Conservation (phyloP, 2,888 invertebrate species). For the Brenthis daphne region DNA sequence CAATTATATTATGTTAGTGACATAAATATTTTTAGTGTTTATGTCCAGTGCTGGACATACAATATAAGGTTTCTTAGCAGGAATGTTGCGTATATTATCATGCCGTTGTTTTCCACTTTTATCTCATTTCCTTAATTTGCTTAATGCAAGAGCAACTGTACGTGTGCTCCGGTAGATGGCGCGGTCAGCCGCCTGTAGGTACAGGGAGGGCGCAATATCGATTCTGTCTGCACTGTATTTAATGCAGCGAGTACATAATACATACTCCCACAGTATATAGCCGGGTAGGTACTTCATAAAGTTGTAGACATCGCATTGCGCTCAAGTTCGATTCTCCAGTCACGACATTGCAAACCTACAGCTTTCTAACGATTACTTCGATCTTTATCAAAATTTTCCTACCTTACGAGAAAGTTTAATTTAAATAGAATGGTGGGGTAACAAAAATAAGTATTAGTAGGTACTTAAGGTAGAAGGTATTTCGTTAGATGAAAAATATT, state of each 20-base stretch:
- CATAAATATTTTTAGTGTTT: no score
- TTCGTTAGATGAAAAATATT: no score
- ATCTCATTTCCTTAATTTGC: neutral
- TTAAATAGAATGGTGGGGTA: neutral
- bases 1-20: no score
- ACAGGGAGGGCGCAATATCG: conserved; percentile 63
- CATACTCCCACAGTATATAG: conserved; percentile 45
- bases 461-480: no score
- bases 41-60: no score
- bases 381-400: conserved; percentile 45
- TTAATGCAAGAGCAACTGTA: neutral
- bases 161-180: conserved; percentile 54
- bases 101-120: neutral
- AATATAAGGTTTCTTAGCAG: no score
- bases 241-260: conserved; percentile 57
- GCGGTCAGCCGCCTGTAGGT: conserved; percentile 52
- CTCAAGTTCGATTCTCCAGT: conserved; percentile 58
- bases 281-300: conserved; percentile 41
- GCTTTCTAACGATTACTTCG: conserved; percentile 53
- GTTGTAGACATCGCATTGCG: conserved; percentile 47
- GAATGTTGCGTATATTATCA: neutral
- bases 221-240: conserved; percentile 73
- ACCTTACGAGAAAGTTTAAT: conserved; percentile 46
- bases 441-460: neutral
- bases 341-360: conserved; percentile 59